phyloP scores from a whole-genome alignment of 1,140 invertebrate genomes.

The Solenopsis fugax region DNA sequence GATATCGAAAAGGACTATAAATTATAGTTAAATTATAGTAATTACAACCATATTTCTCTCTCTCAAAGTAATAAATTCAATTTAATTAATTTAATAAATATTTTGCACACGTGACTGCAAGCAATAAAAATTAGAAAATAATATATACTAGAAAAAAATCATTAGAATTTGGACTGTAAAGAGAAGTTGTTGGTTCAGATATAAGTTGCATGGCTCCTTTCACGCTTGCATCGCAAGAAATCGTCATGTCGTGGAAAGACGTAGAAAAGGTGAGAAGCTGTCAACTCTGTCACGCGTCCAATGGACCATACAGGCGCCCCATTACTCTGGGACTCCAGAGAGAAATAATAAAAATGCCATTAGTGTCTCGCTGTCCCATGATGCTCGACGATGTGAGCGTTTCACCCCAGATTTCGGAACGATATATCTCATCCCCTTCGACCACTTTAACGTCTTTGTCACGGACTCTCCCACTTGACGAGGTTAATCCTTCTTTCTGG shows the following conservation, averaged over 20 bases:
- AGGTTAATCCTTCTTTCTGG: constrained; percentile 82
- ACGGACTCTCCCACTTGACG: constrained; percentile 81
- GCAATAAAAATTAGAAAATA: not conserved
- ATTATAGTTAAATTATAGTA: no score
- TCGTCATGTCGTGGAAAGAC: constrained; percentile 33
- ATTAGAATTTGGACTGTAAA: not conserved
- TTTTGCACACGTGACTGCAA: not conserved
- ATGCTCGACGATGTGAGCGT: constrained; percentile 71
- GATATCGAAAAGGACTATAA: no score
- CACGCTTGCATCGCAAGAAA: constrained; percentile 34
- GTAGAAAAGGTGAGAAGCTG: constrained; percentile 80
- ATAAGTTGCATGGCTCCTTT: not conserved
- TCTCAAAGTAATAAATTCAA: no score
- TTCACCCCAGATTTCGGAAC: constrained; percentile 72
- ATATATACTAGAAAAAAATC: not conserved
- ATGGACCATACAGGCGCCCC: constrained; percentile 83
- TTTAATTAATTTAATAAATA: not conserved
- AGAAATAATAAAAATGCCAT: constrained; percentile 87
- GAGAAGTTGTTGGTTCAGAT: not conserved
- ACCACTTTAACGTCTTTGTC: constrained; percentile 80
- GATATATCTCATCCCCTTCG: constrained; percentile 74
- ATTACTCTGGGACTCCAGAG: constrained; percentile 76
- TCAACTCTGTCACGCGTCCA: constrained; percentile 83
- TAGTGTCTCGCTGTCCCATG: constrained; percentile 80
- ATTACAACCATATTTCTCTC: no score